These are phyloP conservation scores for Diprion similis DNA, from an alignment of 1,140 invertebrate genomes.

Conservation along the genomic window DNA sequence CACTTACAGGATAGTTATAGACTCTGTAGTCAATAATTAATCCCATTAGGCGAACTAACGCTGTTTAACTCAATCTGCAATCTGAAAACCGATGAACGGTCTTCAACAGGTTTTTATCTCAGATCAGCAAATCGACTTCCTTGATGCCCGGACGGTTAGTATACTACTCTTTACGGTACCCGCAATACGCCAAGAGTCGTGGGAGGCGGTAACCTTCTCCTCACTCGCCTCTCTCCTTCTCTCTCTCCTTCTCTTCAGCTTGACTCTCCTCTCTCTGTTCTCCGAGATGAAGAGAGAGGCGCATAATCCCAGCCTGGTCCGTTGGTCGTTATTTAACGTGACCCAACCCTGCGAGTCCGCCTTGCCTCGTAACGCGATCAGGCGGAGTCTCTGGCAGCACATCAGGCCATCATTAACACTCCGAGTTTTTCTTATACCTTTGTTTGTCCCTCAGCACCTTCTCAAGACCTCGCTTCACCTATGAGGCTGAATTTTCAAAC, in stretches of 20 bases:
- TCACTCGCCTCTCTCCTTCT: neutral
- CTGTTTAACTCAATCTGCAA: neutral
- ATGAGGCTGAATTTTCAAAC: no score
- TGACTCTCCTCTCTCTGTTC: neutral
- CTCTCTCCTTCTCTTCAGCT: neutral
- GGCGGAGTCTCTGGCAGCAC: no score
- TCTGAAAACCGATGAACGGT: conserved; percentile 5
- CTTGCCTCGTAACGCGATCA: no score
- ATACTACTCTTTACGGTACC: neutral
- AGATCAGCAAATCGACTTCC: conserved; percentile 1
- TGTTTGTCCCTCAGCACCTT: no score
- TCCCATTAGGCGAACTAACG: neutral
- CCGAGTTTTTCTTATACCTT: no score
- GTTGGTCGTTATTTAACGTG: no score
- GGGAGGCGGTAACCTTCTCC: conserved; percentile 6
- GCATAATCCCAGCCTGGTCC: neutral
- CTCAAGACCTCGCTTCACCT: no score
- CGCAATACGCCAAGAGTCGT: conserved; percentile 1
- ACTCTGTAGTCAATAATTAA: neutral
- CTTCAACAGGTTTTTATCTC: conserved; percentile 3
- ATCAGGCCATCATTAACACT: no score
- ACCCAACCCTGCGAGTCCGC: no score
- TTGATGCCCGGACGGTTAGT: neutral
- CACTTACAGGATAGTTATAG: neutral
- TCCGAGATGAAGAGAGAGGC: neutral